phyloP scores from a whole-genome alignment of 1,140 invertebrate genomes.

The Telenomus remus region DNA sequence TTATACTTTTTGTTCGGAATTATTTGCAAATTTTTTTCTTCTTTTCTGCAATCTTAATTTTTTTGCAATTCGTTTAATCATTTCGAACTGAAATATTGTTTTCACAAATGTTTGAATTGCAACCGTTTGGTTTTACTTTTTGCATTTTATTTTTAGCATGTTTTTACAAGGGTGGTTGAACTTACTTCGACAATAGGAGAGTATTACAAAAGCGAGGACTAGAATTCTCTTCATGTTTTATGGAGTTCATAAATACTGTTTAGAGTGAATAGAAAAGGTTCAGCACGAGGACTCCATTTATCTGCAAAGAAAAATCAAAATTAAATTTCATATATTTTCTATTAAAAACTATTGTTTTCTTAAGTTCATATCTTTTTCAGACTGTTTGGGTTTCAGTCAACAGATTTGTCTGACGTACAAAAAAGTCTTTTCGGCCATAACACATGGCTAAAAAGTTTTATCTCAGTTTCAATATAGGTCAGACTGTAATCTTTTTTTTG shows the following conservation, averaged over 20 bases:
- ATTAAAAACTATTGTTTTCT: too few relatives aligned
- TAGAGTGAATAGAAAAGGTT: slow-evolving; percentile 27
- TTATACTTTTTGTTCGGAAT: slow-evolving; percentile 16
- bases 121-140: neutral
- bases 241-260: slow-evolving; percentile 51
- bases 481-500: neutral
- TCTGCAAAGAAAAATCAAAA: slow-evolving; percentile 43
- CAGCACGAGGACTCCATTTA: slow-evolving; percentile 57
- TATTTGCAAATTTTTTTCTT: too few relatives aligned
- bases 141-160: neutral
- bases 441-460: slow-evolving; percentile 12
- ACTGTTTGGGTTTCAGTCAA: slow-evolving; percentile 3
- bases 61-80: too few relatives aligned
- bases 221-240: slow-evolving; percentile 56
- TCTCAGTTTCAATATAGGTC: slow-evolving; percentile 8
- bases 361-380: neutral
- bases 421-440: slow-evolving; percentile 11
- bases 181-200: slow-evolving; percentile 46
- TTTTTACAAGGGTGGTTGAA: neutral
- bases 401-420: slow-evolving; percentile 7
- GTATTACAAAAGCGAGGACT: slow-evolving; percentile 54
- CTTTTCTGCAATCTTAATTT: too few relatives aligned
- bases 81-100: too few relatives aligned
- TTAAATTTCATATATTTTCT: neutral
- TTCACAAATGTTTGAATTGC: too few relatives aligned